Evolutionary conservation across 2,888 invertebrate genomes (phyloP).

Genomic region (Acleris emargana): DNA sequence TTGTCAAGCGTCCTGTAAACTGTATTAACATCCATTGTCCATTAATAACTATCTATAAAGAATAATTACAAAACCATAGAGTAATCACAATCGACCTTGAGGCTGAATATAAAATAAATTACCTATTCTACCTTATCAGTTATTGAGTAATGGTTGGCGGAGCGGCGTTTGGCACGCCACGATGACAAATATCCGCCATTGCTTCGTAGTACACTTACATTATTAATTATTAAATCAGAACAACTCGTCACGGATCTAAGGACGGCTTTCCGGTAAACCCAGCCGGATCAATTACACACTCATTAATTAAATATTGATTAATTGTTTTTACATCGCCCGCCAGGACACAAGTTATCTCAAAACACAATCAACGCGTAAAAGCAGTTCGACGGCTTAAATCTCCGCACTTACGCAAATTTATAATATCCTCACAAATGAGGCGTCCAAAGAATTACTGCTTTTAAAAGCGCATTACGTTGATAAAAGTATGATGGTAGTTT

Average conservation of each 20-base stretch:
- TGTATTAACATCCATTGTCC: constrained; percentile 33
- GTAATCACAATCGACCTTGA: constrained; percentile 35
- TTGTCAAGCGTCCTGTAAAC: constrained; percentile 13
- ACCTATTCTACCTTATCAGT: constrained; percentile 38
- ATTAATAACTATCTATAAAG: constrained; percentile 26
- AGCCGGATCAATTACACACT: constrained; percentile 52
- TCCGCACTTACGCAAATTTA: constrained; percentile 35
- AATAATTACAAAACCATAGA: constrained; percentile 36
- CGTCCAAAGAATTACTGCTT: constrained; percentile 35
- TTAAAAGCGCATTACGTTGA: constrained; percentile 42
- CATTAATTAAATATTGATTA: constrained; percentile 44
- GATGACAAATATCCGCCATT: constrained; percentile 67
- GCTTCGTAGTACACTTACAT: constrained; percentile 66
- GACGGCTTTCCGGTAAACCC: constrained; percentile 51
- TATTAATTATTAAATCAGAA: constrained; percentile 76
- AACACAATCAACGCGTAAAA: constrained; percentile 14
- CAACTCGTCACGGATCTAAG: constrained; percentile 71
- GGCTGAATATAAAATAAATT: constrained; percentile 35
- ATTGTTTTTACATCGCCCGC: constrained; percentile 37
- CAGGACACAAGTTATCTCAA: constrained; percentile 22
- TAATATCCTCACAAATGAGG: constrained; percentile 29
- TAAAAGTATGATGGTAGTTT: constrained; percentile 46
- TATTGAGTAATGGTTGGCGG: constrained; percentile 52
- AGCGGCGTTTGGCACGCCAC: constrained; percentile 50
- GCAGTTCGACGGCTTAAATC: constrained; percentile 16